A percentile compares a stretch with the other conserved stretches of the same genome.
These are phyloP conservation scores for Pelobates fuscus DNA, from an alignment of 2,113 vertebrate genomes.

Conservation along the genomic window DNA sequence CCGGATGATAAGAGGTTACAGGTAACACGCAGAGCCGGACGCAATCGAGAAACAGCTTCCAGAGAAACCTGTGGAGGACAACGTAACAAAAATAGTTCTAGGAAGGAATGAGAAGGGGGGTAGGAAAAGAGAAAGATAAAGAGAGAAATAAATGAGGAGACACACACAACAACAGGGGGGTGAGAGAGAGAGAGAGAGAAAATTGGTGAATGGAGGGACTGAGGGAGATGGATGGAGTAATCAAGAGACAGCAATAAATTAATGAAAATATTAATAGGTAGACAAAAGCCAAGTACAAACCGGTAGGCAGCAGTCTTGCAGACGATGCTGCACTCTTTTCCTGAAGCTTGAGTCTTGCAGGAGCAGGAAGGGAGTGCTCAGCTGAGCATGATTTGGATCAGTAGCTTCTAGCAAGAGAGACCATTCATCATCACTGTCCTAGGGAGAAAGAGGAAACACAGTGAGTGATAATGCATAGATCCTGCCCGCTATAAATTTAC, in stretches of 20 bases:
- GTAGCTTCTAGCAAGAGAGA: conserved; percentile 65
- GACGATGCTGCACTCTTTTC: conserved; percentile 64
- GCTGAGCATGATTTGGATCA: conserved; percentile 58
- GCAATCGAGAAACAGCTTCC: conserved; percentile 70
- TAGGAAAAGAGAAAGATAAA: no score
- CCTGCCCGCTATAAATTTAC: no score
- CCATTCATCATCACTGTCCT: conserved; percentile 81
- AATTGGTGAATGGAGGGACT: no score
- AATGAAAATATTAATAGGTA: no score
- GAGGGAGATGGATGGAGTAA: no score
- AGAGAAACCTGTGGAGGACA: conserved; percentile 40
- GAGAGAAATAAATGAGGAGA: no score
- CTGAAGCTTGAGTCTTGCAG: conserved; percentile 65
- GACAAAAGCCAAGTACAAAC: no score
- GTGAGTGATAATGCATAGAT: background rate
- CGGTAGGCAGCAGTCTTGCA: conserved; percentile 72
- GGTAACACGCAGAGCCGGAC: conserved; percentile 70
- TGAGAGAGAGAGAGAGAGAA: background rate
- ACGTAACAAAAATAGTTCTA: no score
- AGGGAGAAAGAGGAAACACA: background rate
- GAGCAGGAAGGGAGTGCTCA: conserved; percentile 57
- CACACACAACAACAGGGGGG: background rate
- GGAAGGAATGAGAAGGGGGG: no score
- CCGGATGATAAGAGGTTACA: conserved; percentile 71
- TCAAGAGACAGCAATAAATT: no score